These are phyloP conservation scores for Microdon myrmicae DNA, from an alignment of 2,888 invertebrate genomes.

Conservation along the genomic window DNA sequence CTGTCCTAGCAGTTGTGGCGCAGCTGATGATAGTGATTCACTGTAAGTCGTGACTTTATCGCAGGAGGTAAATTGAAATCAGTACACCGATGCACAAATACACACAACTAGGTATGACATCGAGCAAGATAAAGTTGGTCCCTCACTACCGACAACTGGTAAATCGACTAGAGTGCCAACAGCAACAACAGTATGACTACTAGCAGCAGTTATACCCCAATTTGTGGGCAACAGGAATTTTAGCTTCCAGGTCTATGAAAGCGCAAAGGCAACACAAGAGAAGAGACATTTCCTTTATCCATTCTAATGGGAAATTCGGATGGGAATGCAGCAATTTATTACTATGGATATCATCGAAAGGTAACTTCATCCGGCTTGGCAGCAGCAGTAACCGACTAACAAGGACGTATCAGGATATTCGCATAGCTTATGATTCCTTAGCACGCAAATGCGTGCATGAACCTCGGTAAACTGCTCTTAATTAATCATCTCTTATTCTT, in stretches of 20 bases:
- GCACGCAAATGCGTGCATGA: conserved; percentile 1
- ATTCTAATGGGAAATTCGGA: conserved; percentile 20
- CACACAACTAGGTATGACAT: conserved; percentile 6
- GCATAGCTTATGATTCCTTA: conserved; percentile 27
- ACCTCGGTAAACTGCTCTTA: conserved; percentile 27
- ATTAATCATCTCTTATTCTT: conserved; percentile 22
- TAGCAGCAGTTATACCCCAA: conserved; percentile 39
- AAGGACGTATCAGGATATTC: too few species aligned
- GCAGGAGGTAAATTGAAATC: conserved; percentile 46
- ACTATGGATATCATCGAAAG: conserved; percentile 38
- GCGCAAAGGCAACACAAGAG: conserved; percentile 23
- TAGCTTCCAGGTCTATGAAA: conserved; percentile 23
- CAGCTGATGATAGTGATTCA: conserved; percentile 24
- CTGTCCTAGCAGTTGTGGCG: too few species aligned
- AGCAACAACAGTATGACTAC: too few species aligned
- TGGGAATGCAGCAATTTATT: conserved; percentile 38
- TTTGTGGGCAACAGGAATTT: conserved; percentile 46
- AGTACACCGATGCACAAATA: too few species aligned
- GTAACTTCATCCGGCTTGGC: conserved; percentile 27
- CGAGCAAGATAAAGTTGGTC: conserved; percentile 1
- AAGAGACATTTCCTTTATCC: conserved; percentile 6
- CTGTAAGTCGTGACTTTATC: conserved; percentile 49
- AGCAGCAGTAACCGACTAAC: too few species aligned
- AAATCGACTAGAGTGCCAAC: too few species aligned
- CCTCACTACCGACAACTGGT: too few species aligned